phyloP scores from a whole-genome alignment of 2,113 vertebrate genomes.

The Prolemur simus region DNA sequence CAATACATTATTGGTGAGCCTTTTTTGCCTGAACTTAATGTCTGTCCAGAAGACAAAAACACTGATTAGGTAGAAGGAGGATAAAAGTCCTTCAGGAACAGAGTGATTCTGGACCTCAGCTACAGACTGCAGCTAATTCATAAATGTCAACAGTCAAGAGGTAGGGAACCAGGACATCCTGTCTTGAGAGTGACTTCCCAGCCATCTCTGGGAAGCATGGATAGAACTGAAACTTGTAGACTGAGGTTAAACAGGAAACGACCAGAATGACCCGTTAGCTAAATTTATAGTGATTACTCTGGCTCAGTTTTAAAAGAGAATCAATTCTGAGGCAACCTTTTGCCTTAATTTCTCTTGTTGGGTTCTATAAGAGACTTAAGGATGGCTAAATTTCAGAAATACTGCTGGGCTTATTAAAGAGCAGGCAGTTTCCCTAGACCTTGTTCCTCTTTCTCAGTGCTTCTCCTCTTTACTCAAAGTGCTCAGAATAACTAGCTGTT shows the following conservation, averaged over 20 bases:
- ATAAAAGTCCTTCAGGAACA: slow-evolving; percentile 63
- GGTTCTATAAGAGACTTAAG: not conserved
- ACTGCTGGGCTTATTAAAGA: not conserved
- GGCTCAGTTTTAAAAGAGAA: not conserved
- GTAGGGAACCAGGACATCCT: not conserved
- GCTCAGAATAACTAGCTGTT: not conserved
- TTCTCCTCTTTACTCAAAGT: slow-evolving; percentile 21
- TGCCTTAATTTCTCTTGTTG: slow-evolving; percentile 15
- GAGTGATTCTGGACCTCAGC: slow-evolving; percentile 24
- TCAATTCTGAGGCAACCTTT: not conserved
- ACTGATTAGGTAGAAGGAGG: slow-evolving; percentile 61
- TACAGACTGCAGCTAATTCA: slow-evolving; percentile 49
- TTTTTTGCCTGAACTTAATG: slow-evolving; percentile 48
- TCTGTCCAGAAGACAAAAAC: slow-evolving; percentile 69
- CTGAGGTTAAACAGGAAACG: slow-evolving; percentile 57
- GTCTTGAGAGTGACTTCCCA: slow-evolving; percentile 6
- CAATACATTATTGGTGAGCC: slow-evolving; percentile 54
- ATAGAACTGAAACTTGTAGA: slow-evolving; percentile 36
- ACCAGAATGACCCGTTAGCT: slow-evolving; percentile 46
- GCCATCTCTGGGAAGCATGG: slow-evolving; percentile 37
- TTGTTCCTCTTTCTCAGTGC: not conserved
- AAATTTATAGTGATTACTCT: not conserved
- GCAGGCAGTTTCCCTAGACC: not conserved
- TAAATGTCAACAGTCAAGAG: slow-evolving; percentile 12
- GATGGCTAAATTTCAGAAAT: not conserved